A percentile compares a stretch with the other conserved stretches of the same genome.
Conservation (phyloP, 1,140 invertebrate genomes). For the Drosophila tani region DNA sequence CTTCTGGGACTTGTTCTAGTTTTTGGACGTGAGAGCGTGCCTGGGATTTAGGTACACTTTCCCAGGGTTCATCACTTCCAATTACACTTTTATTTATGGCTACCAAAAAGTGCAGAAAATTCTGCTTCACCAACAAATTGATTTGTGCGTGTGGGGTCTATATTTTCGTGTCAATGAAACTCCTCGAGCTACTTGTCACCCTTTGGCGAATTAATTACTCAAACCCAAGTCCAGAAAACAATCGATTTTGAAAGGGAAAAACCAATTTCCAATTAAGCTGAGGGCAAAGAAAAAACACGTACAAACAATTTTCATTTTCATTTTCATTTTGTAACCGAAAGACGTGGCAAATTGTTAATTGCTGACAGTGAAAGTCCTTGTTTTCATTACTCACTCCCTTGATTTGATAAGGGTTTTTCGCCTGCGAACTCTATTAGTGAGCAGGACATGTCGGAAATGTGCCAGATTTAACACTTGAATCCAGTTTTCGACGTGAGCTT, state of each 20-base stretch:
- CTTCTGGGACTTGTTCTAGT: constrained; percentile 36
- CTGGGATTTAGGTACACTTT: constrained; percentile 37
- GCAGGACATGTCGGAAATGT: constrained; percentile 31
- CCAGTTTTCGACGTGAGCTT: constrained; percentile 26
- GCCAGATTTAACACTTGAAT: constrained; percentile 45
- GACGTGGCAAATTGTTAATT: constrained; percentile 71
- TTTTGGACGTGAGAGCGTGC: constrained; percentile 36
- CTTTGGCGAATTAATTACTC: constrained; percentile 72
- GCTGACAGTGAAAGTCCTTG: constrained; percentile 41
- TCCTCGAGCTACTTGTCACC: constrained; percentile 27
- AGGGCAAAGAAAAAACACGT: constrained; percentile 57
- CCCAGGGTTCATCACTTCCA: constrained; percentile 75
- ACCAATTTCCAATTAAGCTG: constrained; percentile 66
- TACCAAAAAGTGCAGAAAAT: constrained; percentile 52
- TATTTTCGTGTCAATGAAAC: not conserved
- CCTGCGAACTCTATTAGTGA: constrained; percentile 39
- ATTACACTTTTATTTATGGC: constrained; percentile 79
- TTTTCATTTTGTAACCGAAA: constrained; percentile 9
- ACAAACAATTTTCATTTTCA: constrained; percentile 62
- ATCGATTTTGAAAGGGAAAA: constrained; percentile 44
- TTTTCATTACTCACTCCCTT: constrained; percentile 67
- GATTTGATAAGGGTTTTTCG: constrained; percentile 36
- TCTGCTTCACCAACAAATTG: constrained; percentile 51
- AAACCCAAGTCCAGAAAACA: constrained; percentile 55
- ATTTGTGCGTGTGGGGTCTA: constrained; percentile 59